Conservation (phyloP, 2,888 invertebrate genomes). For the Tethea ocularis region DNA sequence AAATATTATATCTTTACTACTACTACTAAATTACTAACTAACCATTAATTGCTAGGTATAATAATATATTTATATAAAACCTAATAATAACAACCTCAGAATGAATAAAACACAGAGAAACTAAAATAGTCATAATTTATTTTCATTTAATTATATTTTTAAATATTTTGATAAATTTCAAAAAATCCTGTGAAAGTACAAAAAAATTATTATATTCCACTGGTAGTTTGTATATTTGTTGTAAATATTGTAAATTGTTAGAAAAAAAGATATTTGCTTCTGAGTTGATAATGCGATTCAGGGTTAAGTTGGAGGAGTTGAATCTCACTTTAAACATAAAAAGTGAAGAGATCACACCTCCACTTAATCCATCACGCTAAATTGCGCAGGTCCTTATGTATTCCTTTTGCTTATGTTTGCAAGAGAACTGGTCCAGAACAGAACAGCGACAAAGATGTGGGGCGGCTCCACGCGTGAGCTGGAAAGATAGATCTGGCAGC, state of each 20-base stretch:
- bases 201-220: too few relatives aligned
- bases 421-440: not conserved
- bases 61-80: too few relatives aligned
- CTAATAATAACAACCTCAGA: not conserved
- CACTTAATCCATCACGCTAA: constrained; percentile 79
- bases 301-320: constrained; percentile 85
- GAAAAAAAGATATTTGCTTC: constrained; percentile 22
- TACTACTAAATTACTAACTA: too few relatives aligned
- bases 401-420: not conserved
- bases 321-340: constrained; percentile 83
- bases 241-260: not conserved
- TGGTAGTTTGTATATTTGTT: too few relatives aligned
- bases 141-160: not conserved
- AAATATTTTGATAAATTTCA: too few relatives aligned
- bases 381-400: constrained; percentile 16
- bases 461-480: constrained; percentile 79
- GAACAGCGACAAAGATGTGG: constrained; percentile 14
- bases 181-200: not conserved
- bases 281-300: constrained; percentile 60
- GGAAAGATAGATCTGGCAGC: constrained; percentile 85
- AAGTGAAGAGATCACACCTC: constrained; percentile 86
- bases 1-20: too few relatives aligned
- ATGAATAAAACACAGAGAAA: not conserved
- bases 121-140: not conserved
- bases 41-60: too few relatives aligned